Base-by-base conservation (phyloP, 2,888 invertebrate species). In the Conchocele bisecta region DNA sequence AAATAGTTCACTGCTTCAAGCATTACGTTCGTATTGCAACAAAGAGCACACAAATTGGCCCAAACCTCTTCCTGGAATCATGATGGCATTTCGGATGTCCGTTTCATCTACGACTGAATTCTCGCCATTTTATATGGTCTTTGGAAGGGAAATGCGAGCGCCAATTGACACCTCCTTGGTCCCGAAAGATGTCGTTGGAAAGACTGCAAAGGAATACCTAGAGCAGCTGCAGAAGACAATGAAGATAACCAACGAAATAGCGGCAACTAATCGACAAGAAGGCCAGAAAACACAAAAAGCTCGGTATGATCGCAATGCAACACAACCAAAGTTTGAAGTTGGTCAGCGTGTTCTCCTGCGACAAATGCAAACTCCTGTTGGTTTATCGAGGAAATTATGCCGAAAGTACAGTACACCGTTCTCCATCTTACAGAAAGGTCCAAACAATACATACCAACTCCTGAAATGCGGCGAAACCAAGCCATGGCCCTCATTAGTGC, bases 41-140 rank as follows among this genome's bases (percentile, higher is more conserved):
- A 48, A 54, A 37, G n/a, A 76, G 17, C 79, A 69, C 31, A 60
- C 24, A 17, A 46, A 74, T 17, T 79, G 75, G 75, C 66, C 54
- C 22, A 31, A 66, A 13, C 51, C 51, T 28, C 26, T 79, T 11
- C 51, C 71, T 15, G 54, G 65, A 6, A 64, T 75, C 6, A 64
- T 78, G 63, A 69, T 75, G 72, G 72, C 67, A 17, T 76, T 70
- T 35, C 53, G 79, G 41, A 69, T 44, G 35, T 58, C 73, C 2
- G 51, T 60, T 13, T 64, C 51, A 9, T 44, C 75, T 4, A 51
- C 57, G 24, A 69, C 69, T 15, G 61, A 63, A 17, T 63, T 37
- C 17, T 58, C 63, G 13, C 63, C 69, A 9, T 64, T 17, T 53
- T 29, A 63, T 31, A 15, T 69, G 9, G 17, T 69, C 0, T 69